Evolutionary conservation across 2,113 vertebrate species (phyloP), one percentile per base, ranked within the genome.

Genomic region (Cyphomyrus plagiostoma): DNA sequence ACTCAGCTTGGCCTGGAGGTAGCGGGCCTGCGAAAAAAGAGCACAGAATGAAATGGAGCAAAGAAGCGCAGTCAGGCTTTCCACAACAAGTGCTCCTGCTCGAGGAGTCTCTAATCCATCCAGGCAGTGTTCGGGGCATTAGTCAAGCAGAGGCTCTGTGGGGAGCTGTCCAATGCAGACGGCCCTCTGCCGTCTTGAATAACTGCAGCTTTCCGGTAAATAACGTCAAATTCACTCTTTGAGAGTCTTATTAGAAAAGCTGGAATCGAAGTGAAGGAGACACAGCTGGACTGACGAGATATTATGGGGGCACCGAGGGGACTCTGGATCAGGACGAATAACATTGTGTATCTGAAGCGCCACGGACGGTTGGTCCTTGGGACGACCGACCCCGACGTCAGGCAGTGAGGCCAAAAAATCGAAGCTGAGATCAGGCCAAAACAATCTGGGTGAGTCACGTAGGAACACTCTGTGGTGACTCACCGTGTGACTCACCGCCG

Each of bases 1-100:
- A 0, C 98, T 99, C 50, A 99, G 95, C 94, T 99, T 99, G 13
- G 98, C 98, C 94, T 99, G 98, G 86, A 98, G 94, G 0, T 99
- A 99, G 30, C 98, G 97, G 0, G 98, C 97, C 98, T 99, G 93
- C 17, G 83, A 90, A 90, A 66, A 39, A 19, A 30, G 26, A 53
- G 21, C 23, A 30, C 1, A 48, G n/a, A 84, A 46, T n/a, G 21
- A 84, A 84, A 84, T 45, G 2, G 45, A 48, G 82, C 39, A 84
- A 46, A 84, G 39, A 19, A 45, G 0, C 35, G 5, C 4, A 5
- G 74, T 80, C 74, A 80, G 74, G 30, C 35, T 80, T 80, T 80
- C 74, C 74, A 42, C 74, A 8, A 80, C 74, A 80, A 80, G 74
- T 19, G 74, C 17, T 35, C 6, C 74, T 17, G 35, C 74, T 80